Evolutionary conservation across 2,797 vertebrate species (phyloP).

Genomic region (Netta rufina): DNA sequence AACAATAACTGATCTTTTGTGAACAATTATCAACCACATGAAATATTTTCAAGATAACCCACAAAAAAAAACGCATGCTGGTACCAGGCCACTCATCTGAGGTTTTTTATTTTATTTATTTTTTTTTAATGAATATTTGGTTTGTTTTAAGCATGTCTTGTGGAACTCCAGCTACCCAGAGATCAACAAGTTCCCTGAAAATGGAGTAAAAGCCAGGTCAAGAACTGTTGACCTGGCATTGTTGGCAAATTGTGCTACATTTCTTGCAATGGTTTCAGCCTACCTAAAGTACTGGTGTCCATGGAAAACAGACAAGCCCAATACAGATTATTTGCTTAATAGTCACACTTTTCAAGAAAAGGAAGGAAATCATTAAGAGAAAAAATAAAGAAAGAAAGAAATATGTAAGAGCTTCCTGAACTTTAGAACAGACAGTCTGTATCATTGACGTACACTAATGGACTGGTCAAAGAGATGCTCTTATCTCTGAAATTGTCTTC

Average conservation of each 20-base stretch:
- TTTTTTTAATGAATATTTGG: background rate
- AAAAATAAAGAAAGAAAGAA: background rate
- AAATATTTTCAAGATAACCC: background rate
- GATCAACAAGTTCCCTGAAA: background rate
- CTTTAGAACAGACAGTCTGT: background rate
- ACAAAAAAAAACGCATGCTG: background rate
- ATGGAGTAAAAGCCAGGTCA: background rate
- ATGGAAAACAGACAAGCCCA: background rate
- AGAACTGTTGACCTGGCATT: background rate
- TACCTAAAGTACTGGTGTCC: background rate
- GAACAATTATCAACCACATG: background rate
- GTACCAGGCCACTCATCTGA: background rate
- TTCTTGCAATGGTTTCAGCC: background rate
- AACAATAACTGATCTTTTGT: background rate
- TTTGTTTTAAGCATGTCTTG: background rate
- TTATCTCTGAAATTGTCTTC: background rate
- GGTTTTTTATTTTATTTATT: no score
- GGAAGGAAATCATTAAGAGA: background rate
- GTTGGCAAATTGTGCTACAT: background rate
- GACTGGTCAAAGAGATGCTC: background rate
- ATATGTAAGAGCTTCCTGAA: background rate
- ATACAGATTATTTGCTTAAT: background rate
- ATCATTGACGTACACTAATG: background rate
- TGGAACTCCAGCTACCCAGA: background rate
- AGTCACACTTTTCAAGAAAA: background rate